Conservation (phyloP, 2,113 vertebrate species). For the Gobius niger region DNA sequence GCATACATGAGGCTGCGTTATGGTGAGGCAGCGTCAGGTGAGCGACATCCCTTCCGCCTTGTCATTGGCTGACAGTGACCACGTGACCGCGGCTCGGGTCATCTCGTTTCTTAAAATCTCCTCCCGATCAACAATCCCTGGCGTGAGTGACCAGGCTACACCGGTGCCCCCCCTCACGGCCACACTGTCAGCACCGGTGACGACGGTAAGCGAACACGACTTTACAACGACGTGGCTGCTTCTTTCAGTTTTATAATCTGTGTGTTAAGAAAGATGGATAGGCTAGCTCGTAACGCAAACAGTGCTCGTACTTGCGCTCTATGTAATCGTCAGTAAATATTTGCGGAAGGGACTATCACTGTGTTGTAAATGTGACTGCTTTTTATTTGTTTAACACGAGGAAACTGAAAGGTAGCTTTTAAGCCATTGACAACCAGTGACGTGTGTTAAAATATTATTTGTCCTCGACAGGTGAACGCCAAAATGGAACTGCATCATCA, state of each 20-base stretch:
- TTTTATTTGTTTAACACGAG: too few relatives aligned
- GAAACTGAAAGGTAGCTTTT: neutral
- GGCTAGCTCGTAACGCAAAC: conserved; percentile 27
- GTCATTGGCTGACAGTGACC: neutral
- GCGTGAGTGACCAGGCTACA: neutral
- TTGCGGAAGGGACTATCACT: conserved; percentile 1
- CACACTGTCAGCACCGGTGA: neutral
- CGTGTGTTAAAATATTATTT: neutral
- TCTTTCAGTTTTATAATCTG: neutral
- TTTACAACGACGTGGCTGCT: neutral
- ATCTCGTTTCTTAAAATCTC: neutral
- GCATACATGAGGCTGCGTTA: too few relatives aligned
- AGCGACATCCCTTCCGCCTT: neutral
- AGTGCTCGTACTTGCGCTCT: neutral
- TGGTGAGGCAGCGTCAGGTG: neutral
- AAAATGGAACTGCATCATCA: conserved; percentile 37
- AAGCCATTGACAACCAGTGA: neutral
- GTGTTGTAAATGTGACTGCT: too few relatives aligned
- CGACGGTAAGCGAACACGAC: conserved; percentile 16
- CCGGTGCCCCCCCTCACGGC: neutral
- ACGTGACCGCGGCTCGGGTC: neutral
- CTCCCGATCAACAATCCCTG: neutral
- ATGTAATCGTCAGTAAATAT: neutral
- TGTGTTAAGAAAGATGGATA: neutral
- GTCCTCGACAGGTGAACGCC: conserved; percentile 37